Percentiles rank a stretch among this genome's conserved stretches.
Evolutionary conservation across 2,113 vertebrate species (phyloP).

Genomic region (Prunella himalayana): DNA sequence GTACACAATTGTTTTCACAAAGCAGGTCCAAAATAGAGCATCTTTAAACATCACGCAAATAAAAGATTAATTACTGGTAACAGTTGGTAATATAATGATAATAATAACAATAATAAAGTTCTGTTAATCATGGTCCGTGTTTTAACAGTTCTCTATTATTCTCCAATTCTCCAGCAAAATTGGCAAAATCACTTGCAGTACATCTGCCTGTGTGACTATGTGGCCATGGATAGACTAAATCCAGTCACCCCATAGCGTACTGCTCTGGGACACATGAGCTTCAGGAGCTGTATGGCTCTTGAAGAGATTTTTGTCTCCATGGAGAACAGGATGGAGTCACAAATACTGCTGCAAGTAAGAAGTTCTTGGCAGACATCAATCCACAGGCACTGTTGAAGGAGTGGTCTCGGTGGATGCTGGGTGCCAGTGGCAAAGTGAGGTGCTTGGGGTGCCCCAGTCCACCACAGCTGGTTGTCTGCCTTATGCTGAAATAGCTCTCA

Average conservation of each 20-base stretch:
- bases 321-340: background rate
- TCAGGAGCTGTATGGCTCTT: background rate
- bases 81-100: background rate
- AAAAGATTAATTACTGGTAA: background rate
- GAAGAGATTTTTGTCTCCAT: background rate
- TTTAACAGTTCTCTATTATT: background rate
- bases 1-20: background rate
- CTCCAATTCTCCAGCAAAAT: background rate
- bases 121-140: background rate
- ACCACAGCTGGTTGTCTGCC: background rate
- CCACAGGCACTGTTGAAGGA: background rate
- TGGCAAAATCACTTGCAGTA: background rate
- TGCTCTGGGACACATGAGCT: background rate
- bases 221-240: background rate
- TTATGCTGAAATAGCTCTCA: fast-evolving
- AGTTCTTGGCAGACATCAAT: fast-evolving
- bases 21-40: background rate
- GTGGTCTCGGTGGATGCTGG: background rate
- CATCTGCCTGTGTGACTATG: background rate
- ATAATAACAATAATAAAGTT: background rate
- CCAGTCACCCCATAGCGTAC: background rate
- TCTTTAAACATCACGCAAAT: background rate
- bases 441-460: background rate
- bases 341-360: background rate
- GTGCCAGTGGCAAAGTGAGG: background rate